A percentile compares a stretch with the other conserved stretches of the same genome.
Conservation (phyloP, 2,888 invertebrate genomes). For the Lysandra bellargus region DNA sequence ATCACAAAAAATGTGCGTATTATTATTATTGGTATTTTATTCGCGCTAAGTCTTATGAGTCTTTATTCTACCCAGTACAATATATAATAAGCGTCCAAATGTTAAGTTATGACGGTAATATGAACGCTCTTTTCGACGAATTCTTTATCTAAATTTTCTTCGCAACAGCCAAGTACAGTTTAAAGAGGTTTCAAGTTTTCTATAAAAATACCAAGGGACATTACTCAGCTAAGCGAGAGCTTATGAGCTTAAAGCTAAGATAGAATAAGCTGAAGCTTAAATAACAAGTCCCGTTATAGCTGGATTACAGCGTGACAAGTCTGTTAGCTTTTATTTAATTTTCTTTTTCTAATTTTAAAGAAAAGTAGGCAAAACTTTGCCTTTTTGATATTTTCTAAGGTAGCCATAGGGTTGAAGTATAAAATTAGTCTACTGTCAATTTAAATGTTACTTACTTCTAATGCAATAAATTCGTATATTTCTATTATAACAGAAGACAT, state of each 20-base stretch:
- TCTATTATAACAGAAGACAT: no score
- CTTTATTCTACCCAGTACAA: no score
- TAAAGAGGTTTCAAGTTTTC: conserved; percentile 2
- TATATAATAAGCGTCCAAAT: no score
- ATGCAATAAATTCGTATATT: no score
- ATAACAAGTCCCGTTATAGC: conserved; percentile 20
- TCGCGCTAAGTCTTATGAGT: no score
- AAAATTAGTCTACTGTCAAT: no score
- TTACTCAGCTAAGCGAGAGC: conserved; percentile 27
- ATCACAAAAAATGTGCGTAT: no score
- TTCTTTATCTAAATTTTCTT: not conserved
- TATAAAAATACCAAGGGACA: conserved; percentile 15
- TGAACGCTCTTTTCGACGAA: not conserved
- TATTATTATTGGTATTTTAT: no score
- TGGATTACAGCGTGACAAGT: conserved; percentile 21
- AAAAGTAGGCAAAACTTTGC: not conserved
- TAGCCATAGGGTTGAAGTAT: no score
- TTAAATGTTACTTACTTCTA: no score
- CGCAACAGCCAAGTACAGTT: not conserved
- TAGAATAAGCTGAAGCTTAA: conserved; percentile 25
- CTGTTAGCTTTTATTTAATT: conserved; percentile 13
- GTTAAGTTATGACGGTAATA: not conserved
- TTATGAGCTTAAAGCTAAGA: conserved; percentile 28
- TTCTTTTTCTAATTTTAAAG: conserved; percentile 5
- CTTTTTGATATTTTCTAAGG: no score